Conservation (phyloP, 2,113 vertebrate genomes). For the Phrynocephalus versicolor region DNA sequence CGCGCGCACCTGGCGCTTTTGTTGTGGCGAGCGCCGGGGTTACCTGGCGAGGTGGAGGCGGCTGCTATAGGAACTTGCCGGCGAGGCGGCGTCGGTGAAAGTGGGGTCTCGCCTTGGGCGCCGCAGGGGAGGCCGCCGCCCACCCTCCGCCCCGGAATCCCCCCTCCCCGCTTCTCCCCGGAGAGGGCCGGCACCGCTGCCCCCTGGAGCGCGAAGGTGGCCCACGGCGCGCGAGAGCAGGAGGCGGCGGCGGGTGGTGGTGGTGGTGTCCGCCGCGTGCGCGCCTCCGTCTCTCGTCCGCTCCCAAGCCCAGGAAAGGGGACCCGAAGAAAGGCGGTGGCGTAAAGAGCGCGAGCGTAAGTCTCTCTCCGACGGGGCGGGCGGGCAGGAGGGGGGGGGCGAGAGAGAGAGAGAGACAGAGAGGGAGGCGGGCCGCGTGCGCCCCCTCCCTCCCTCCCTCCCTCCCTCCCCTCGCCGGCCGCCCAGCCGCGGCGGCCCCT, state of each 20-base stretch:
- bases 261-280: too few species aligned
- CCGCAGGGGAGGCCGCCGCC: constrained; percentile 22
- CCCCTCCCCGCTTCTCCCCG: too few species aligned
- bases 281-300: neutral
- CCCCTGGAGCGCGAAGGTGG: neutral
- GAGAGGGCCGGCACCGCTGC: too few species aligned
- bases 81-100: too few species aligned
- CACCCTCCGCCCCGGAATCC: too few species aligned
- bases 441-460: too few species aligned
- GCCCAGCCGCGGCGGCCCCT: neutral
- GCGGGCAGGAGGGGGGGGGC: neutral
- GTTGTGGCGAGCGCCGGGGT: constrained; percentile 66
- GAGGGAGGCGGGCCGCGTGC: too few species aligned
- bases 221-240: too few species aligned
- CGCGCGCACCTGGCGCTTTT: constrained; percentile 53
- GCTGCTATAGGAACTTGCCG: constrained; percentile 59
- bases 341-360: neutral
- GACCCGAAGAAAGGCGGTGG: neutral
- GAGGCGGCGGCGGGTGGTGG: neutral
- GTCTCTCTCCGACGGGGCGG: neutral
- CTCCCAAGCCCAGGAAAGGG: neutral
- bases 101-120: constrained; percentile 27
- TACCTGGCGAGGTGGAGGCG: constrained; percentile 71
- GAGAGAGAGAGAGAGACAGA: neutral
- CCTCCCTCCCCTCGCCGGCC: too few species aligned